Evolutionary conservation across 2,797 vertebrate species (phyloP), one percentile per base, ranked within the genome.

Genomic region (Pitangus sulphuratus): DNA sequence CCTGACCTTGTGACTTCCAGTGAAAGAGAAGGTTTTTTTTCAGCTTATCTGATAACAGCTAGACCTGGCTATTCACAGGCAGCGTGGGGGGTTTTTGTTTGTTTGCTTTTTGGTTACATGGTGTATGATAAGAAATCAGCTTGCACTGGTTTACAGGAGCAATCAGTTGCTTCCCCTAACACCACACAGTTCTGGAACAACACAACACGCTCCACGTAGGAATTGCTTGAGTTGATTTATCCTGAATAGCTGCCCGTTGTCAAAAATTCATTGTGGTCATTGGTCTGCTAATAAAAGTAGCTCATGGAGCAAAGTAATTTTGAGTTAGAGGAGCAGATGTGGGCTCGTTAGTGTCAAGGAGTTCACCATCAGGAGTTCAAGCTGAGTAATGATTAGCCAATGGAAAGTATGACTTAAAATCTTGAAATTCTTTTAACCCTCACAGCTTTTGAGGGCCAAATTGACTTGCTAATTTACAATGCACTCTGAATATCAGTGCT

Each of bases 281-380:
- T 78, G 95, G 89, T 60, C 57, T 92, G 58, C 87, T 95, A 91
- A 92, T 94, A 94, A 75, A 91, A 91, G 84, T 16, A 86, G 76
- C 79, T 92, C 72, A 86, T 45, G 86, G 87, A 93, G 87, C 82
- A 51, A 81, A 94, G 79, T 76, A 92, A 95, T 96, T 91, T 87
- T 62, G 76, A 91, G 80, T 91, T 79, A 90, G 89, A 93, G 74
- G 54, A 93, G 47, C 74, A 89, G 89, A 89, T 92, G 86, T 77
- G 79, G 83, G 66, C 92, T 95, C 80, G 87, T 93, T 93, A 93
- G 82, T 91, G 95, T 96, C 92, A 91, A 94, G 91, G 84, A 95
- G 90, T 72, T 96, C 75, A 91, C 69, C n/a, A 42, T 94, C 90
- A 92, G 95, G 84, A 95, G 65, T 84, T 91, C 84, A 91, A 80